phyloP scores from a whole-genome alignment of 2,113 vertebrate species.

The Pseudorectes ferrugineus region DNA sequence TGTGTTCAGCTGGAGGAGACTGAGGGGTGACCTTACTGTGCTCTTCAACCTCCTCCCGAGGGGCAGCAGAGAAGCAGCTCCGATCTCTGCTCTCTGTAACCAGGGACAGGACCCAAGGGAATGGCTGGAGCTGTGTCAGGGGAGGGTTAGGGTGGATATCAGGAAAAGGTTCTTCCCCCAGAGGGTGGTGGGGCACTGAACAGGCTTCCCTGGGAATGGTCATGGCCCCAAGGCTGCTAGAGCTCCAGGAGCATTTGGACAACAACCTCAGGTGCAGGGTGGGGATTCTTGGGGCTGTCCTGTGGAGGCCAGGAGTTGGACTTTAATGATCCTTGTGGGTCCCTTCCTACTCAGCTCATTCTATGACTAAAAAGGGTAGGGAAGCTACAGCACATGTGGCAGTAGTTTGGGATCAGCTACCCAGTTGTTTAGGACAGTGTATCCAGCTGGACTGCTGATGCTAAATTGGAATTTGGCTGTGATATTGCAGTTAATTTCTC shows the following conservation, averaged over 20 bases:
- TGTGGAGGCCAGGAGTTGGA: neutral
- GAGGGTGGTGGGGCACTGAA: accelerated
- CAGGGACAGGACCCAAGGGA: neutral
- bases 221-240: neutral
- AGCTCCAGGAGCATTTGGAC: accelerated
- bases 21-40: too few species aligned
- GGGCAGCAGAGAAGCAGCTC: neutral
- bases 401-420: accelerated
- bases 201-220: neutral
- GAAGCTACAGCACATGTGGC: neutral
- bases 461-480: neutral
- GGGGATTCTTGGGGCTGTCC: neutral
- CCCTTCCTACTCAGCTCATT: neutral
- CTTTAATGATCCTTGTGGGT: neutral
- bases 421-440: neutral
- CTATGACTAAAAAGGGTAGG: neutral
- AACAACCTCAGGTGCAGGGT: neutral
- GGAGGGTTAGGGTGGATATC: accelerated
- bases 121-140: accelerated
- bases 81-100: neutral
- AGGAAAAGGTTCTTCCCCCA: neutral
- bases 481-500: neutral
- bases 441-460: neutral
- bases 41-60: accelerated
- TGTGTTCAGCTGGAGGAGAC: neutral